Base-by-base conservation (phyloP, 2,888 invertebrate species). In the Rhingia campestris region DNA sequence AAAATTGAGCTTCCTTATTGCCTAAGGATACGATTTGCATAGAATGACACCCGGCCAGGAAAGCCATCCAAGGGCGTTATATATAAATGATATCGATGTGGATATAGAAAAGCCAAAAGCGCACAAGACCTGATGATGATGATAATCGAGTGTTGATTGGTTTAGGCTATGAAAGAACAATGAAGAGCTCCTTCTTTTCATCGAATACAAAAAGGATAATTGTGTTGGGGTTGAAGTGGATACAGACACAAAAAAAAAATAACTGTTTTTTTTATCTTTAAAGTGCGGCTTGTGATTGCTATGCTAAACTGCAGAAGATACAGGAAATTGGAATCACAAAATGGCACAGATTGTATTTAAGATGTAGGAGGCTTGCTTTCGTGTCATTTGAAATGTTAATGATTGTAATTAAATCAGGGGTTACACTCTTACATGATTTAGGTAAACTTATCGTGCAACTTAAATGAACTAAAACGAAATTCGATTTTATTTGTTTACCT, bases 1-100 rank as follows among this genome's bases (percentile, higher is more conserved):
- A 80, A 80, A 80, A 80, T 73, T 73, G 59, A 80, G 72, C 79
- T 67, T 66, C 61, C 66, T 73, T 73, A 80, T 67, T 67, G 73
- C 72, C 59, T 61, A 30, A 67, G 59, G 72, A 66, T 79, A 66
- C 61, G 59, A 76, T 76, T 67, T 79, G 64, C 77, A 79, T 64
- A 72, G 64, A 72, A 72, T 72, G 72, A 70, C 63, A 70, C 10
- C 49, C 39, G 7, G 63, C 7, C 47, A 54, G 43, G 39, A 39
- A 76, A 76, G 7, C 33, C 32, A 69, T 53, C 54, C 69, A 45
- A 63, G 39, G 59, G 45, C 45, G 10, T 22, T 75, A 35, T 56
- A 41, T 32, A 67, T 41, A 63, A 63, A 49, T 61, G 63, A 49
- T 70, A 70, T 56, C 49, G 54, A 63, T 63, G 56, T 64, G 64